phyloP scores from a whole-genome alignment of 2,888 invertebrate species.

The Meganola albula region DNA sequence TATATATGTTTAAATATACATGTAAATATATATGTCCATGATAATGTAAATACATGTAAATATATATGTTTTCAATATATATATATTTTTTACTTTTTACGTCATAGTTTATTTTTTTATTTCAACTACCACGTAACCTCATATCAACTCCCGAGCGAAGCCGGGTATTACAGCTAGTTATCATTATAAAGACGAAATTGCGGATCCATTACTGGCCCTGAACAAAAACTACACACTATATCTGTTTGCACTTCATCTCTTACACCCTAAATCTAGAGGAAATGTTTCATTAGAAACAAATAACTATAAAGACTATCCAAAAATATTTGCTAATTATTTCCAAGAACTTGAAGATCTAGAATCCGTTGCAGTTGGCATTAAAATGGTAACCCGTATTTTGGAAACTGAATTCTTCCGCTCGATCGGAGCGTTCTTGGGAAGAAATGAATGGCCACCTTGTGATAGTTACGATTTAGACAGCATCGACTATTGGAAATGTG shows the following conservation, averaged over 20 bases:
- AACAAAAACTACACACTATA: constrained; percentile 13
- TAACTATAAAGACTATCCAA: constrained; percentile 41
- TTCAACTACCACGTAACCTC: no score
- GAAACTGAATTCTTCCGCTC: constrained; percentile 16
- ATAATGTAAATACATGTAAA: no score
- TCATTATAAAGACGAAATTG: constrained; percentile 32
- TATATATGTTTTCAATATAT: no score
- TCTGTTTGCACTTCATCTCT: not conserved
- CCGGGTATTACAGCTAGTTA: no score
- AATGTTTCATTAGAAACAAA: constrained; percentile 18
- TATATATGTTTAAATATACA: no score
- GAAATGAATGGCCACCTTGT: constrained; percentile 7
- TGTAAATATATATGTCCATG: no score
- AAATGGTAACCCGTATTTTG: constrained; percentile 5
- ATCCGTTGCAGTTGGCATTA: constrained; percentile 8
- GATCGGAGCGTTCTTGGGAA: constrained; percentile 7
- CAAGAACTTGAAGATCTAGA: constrained; percentile 17
- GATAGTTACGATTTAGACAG: constrained; percentile 23
- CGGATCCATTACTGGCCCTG: constrained; percentile 9
- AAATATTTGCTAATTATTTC: constrained; percentile 18
- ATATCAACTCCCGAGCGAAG: no score
- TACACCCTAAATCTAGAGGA: constrained; percentile 18
- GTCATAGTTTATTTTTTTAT: no score
- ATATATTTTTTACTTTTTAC: no score
- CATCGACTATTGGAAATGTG: constrained; percentile 43